phyloP scores from a whole-genome alignment of 2,797 vertebrate genomes.

The Mergus octosetaceus region DNA sequence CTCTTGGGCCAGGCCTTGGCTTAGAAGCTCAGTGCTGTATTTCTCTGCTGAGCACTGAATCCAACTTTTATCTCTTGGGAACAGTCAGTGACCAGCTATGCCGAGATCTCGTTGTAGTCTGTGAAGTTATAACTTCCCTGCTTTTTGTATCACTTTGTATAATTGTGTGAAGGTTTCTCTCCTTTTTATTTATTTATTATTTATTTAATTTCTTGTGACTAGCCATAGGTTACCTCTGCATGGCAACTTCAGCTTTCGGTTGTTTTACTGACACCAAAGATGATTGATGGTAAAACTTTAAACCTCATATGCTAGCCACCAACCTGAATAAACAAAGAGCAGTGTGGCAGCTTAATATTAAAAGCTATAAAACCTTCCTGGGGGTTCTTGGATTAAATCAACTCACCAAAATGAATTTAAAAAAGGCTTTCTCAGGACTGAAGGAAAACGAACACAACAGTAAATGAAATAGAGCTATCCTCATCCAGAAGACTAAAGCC shows the following conservation, averaged over 20 bases:
- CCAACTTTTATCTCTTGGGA: not conserved
- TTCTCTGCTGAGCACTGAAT: not conserved
- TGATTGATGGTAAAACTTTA: conserved; percentile 54
- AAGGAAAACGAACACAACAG: not conserved
- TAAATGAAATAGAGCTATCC: conserved; percentile 54
- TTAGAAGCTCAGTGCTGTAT: not conserved
- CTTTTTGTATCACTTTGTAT: not conserved
- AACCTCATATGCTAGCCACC: conserved; percentile 43
- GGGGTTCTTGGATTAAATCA: conserved; percentile 67
- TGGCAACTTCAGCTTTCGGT: not conserved
- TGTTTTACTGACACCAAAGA: not conserved
- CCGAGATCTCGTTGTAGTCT: not conserved
- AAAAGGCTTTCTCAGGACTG: conserved; percentile 4
- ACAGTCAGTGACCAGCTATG: not conserved
- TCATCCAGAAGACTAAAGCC: conserved; percentile 44
- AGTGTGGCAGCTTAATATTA: conserved; percentile 59
- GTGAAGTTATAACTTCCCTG: not conserved
- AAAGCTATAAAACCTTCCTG: conserved; percentile 66
- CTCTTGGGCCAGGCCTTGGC: not conserved
- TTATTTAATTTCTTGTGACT: not conserved
- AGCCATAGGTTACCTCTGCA: not conserved
- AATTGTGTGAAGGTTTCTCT: not conserved
- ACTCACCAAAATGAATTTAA: conserved; percentile 50
- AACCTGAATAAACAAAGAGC: conserved; percentile 69
- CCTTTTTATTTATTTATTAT: not conserved